Percentiles rank a stretch among this genome's conserved stretches.
Conservation (phyloP, 1,140 invertebrate genomes). For the Caenorhabditis remanei region DNA sequence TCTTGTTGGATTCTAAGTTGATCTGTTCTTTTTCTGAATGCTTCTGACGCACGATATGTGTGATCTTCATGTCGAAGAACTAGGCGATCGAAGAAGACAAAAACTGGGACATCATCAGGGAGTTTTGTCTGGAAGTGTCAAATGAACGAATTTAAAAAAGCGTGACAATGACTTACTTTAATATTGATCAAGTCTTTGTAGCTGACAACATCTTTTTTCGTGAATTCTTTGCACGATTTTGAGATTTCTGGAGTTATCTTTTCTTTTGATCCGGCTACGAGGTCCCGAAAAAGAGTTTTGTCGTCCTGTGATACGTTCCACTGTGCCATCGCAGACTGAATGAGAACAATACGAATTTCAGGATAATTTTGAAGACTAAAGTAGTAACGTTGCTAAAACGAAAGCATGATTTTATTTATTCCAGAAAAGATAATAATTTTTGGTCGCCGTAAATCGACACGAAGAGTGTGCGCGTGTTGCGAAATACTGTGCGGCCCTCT, state of each 20-base stretch:
- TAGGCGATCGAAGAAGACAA: slow-evolving; percentile 54
- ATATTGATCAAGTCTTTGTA: slow-evolving; percentile 38
- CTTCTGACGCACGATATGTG: slow-evolving; percentile 53
- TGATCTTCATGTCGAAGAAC: slow-evolving; percentile 14
- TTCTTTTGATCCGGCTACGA: slow-evolving; percentile 2
- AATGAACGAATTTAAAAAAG: background rate
- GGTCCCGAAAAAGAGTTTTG: slow-evolving; percentile 10
- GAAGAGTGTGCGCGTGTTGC: slow-evolving; percentile 16
- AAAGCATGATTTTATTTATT: background rate
- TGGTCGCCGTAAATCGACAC: slow-evolving; percentile 28
- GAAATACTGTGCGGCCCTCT: background rate
- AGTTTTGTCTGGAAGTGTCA: slow-evolving; percentile 44
- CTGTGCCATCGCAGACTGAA: background rate
- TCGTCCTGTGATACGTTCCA: slow-evolving; percentile 35
- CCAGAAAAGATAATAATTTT: slow-evolving; percentile 24
- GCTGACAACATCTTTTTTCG: slow-evolving; percentile 42
- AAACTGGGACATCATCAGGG: slow-evolving; percentile 53
- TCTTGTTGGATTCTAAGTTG: slow-evolving; percentile 68
- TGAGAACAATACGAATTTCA: background rate
- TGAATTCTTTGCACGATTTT: slow-evolving; percentile 33
- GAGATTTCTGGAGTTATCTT: slow-evolving; percentile 30
- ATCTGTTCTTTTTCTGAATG: slow-evolving; percentile 63
- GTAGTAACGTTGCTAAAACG: background rate
- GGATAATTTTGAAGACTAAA: background rate
- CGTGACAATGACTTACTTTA: slow-evolving; percentile 1